Conservation (phyloP, 2,113 vertebrate species). For the Vireo altiloquus region DNA sequence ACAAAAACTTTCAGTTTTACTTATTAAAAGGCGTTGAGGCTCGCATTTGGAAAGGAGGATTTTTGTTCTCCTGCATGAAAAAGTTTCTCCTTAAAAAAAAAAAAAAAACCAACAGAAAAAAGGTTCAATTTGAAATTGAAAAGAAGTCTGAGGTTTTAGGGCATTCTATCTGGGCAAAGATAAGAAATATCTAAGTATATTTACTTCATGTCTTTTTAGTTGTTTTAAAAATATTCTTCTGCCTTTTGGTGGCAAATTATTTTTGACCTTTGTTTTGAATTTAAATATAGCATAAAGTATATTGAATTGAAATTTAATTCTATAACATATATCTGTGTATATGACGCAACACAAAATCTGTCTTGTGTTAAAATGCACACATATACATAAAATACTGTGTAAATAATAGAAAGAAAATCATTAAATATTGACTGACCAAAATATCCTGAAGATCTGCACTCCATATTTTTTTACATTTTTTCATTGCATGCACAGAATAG, state of each 20-base stretch:
- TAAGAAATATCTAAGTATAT: background rate
- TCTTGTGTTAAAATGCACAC: background rate
- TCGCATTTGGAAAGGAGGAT: rapidly evolving
- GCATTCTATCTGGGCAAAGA: background rate
- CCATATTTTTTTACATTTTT: background rate
- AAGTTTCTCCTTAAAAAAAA: background rate
- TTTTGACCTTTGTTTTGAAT: background rate
- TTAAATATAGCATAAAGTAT: background rate
- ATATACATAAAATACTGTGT: background rate
- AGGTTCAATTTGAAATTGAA: background rate
- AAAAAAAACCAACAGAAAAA: no score
- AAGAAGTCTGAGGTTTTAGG: background rate
- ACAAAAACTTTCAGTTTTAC: background rate
- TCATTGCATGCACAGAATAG: background rate
- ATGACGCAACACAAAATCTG: no score
- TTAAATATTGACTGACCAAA: background rate
- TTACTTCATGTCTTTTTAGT: background rate
- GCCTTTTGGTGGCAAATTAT: background rate
- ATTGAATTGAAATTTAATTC: background rate
- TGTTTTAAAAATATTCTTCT: background rate
- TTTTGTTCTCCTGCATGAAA: background rate
- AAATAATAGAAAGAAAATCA: background rate
- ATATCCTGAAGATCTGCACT: background rate
- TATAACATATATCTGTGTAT: background rate
- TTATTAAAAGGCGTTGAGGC: background rate